Conservation (phyloP, 2,797 vertebrate species). For the Acipenser oxyrinchus region DNA sequence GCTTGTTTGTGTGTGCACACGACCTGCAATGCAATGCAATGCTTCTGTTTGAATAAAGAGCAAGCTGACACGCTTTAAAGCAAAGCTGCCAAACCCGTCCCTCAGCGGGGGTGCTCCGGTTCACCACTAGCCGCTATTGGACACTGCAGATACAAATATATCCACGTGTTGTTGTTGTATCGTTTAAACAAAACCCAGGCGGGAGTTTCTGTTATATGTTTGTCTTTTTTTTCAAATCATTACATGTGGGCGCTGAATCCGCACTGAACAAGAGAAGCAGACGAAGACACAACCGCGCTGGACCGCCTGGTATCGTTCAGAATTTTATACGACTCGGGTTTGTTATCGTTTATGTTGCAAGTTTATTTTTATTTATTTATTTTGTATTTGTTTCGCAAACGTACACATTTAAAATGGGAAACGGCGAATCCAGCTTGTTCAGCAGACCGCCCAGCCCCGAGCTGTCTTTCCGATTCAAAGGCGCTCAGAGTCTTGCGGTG, state of each 20-base stretch:
- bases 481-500: conserved; percentile 4
- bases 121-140: conserved; percentile 40
- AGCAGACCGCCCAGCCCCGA: conserved; percentile 7
- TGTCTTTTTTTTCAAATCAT: too few relatives aligned
- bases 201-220: conserved; percentile 36
- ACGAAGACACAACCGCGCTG: too few relatives aligned
- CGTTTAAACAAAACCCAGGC: conserved; percentile 57
- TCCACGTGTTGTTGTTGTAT: conserved; percentile 50
- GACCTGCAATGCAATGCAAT: too few relatives aligned
- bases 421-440: conserved; percentile 31
- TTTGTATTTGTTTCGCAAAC: background rate
- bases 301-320: too few relatives aligned
- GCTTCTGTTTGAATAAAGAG: too few relatives aligned
- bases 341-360: background rate
- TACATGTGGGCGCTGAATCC: too few relatives aligned
- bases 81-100: conserved; percentile 21
- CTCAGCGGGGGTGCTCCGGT: background rate
- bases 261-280: too few relatives aligned
- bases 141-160: conserved; percentile 26
- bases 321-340: too few relatives aligned
- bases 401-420: conserved; percentile 41
- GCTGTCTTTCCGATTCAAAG: conserved; percentile 10
- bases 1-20: too few relatives aligned
- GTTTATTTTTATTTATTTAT: background rate
- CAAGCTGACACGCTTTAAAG: too few relatives aligned